Evolutionary conservation across 2,113 vertebrate species (phyloP), one percentile per base, ranked within the genome.

Genomic region (Tachysurus fulvidraco): DNA sequence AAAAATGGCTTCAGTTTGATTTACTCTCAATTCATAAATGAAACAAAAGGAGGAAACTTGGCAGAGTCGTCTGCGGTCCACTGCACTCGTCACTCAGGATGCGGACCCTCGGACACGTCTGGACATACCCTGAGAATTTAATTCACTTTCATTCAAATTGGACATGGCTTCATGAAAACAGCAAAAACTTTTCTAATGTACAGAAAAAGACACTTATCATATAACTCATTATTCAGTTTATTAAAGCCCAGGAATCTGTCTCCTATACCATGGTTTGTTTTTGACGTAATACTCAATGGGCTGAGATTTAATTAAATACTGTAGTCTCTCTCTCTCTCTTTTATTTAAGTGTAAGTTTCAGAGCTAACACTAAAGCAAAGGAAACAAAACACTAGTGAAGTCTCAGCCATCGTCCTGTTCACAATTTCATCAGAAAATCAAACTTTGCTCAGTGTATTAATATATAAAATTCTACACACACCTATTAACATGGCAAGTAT

Each of bases 11-110:
- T 88, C n/a, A 8, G 78, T 12, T 69, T 57, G 41, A 86, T 73
- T 74, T 73, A 73, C 55, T 19, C 50, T 83, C 44, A 52, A 80
- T 60, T 55, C 83, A 62, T 76, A n/a, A 65, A 71, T 85, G 69
- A 86, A 88, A 91, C 88, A 91, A 91, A 89, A 81, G 86, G 57
- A 89, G 88, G 85, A 89, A 91, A 88, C 85, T 88, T 85, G 88
- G 64, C 90, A 87, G 23, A 52, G 87, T 17, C 14, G 57, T 85
- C 54, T 69, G 57, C 5, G 44, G 57, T 83, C 77, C 64, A 30
- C 4, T 83, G 23, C 21, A 65, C 82, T 81, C 55, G 65, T 57
- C 46, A n/a, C 80, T 80, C 62, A 83, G 83, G 62, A 86, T 83
- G 57, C 59, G 46, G 88, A 86, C 36, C 76, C 52, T 57, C 44